Evolutionary conservation across 1,140 invertebrate species (phyloP), one percentile per base, ranked within the genome.

Genomic region (Papilio aristodemus): DNA sequence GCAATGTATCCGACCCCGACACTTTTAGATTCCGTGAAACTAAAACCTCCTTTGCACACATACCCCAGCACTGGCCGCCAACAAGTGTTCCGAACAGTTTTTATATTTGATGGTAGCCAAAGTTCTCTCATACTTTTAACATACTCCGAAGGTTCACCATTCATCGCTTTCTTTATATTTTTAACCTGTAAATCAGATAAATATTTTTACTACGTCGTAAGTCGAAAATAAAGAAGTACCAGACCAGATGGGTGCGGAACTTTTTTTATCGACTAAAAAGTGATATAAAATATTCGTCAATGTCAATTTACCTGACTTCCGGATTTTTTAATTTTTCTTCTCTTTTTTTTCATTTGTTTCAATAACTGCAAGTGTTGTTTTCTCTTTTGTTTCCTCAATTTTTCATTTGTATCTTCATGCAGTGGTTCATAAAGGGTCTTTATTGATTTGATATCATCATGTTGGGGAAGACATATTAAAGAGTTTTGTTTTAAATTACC

Each of bases 1-100:
- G 94, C 90, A 0, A 96, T 88, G 79, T 95, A 96, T 39, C 95
- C 96, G 7, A 95, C 84, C 58, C 94, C 95, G 73, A 93, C 91
- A 67, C 93, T 93, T 38, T 89, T 92, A 0, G 94, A 94, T 80
- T 95, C 93, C 0, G 93, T 93, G 72, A 95, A 95, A 75, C 94
- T 95, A 81, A 95, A 97, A 37, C 93, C 93, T 27, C 95, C 96
- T 71, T 93, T 88, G 41, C 90, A 93, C 9, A 97, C 78, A 87
- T 94, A 97, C 50, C 97, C 97, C 74, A 97, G 94, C 3, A 95
- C 91, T 84, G 95, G 91, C 75, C 96, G 92, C 14, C 92, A 92
- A 77, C 93, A 94, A 14, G 93, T 93, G 59, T 93, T 76, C n/a
- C 94, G 93, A 38, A 96, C 92, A 37, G 83, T 92, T 37, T 86